Base-by-base conservation (phyloP, 2,113 vertebrate species). In the Herpetotheres cachinnans region DNA sequence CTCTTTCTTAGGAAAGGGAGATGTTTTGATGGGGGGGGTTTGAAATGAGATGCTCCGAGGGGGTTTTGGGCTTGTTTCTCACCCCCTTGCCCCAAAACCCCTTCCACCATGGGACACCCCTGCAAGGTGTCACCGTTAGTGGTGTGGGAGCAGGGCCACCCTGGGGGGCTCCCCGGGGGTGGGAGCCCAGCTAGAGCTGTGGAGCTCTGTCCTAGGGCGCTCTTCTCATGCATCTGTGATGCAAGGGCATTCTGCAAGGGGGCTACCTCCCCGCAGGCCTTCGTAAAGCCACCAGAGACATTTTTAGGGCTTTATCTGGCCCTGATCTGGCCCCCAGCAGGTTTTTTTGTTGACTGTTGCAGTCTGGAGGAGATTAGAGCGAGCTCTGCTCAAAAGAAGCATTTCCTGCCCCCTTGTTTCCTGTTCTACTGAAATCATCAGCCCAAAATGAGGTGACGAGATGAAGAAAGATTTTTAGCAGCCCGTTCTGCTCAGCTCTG, bases 91-190 rank as follows among this genome's bases (percentile, higher is more conserved):
- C 20, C 76, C 72, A 7, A 17, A 34, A 10, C 36, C 13, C 46
- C 19, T 44, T 11, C 10, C 27, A 7, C 8, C 0, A 0, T 5
- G 62, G 56, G 76, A 54, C 49, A 27, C 3, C 67, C 30, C 52
- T n/a, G 27, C 18, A 1, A 6, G 50, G 40, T 27, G 71, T 29
- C 52, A 26, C 82, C 7, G 0, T 9, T 10, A 19, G 29, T 9
- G 34, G 44, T 6, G 24, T 24, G 11, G 17, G 54, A 80, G 11
- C 0, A 4, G 34, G 50, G 42, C 7, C n/a, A 19, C 12, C 42
- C 55, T 6, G 5, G 32, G 32, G 27, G 46, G 21, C 17, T 6
- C 42, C 34, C 47, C 12, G 1, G 1, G 0, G 2, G 6, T 12
- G 50, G 16, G n/a, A 58, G 20, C 59, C 8, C 3, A 2, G 42